Evolutionary conservation across 2,888 invertebrate genomes (phyloP).

Genomic region (Apoda limacodes): DNA sequence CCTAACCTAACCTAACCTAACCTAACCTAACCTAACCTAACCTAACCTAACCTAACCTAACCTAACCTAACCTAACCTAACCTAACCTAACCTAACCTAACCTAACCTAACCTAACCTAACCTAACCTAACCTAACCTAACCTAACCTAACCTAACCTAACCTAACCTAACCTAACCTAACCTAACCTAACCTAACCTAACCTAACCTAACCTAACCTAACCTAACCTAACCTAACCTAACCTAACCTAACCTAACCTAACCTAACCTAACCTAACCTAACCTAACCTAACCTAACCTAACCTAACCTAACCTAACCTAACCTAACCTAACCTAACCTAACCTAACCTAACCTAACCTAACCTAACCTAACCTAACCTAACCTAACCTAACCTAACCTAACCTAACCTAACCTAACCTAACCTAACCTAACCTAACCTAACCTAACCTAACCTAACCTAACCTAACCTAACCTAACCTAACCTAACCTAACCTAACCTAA

Average conservation of each 20-base stretch:
- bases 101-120: conserved; percentile 5
- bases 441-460: neutral
- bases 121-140: conserved; percentile 6
- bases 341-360: conserved; percentile 6
- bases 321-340: conserved; percentile 6
- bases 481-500: conserved; percentile 2
- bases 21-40: conserved; percentile 5
- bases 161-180: conserved; percentile 6
- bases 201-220: conserved; percentile 6
- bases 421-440: conserved; percentile 6
- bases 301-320: conserved; percentile 6
- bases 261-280: conserved; percentile 6
- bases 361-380: conserved; percentile 6
- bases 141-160: conserved; percentile 6
- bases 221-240: conserved; percentile 6
- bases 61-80: conserved; percentile 6
- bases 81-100: conserved; percentile 5
- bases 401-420: conserved; percentile 7
- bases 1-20: conserved; percentile 5
- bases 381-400: conserved; percentile 6
- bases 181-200: conserved; percentile 6
- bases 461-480: neutral
- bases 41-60: conserved; percentile 5
- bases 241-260: conserved; percentile 6
- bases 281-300: conserved; percentile 6